Percentiles rank a stretch among this genome's conserved stretches.
Evolutionary conservation across 1,140 invertebrate genomes (phyloP).

Genomic region (Drosophila ficusphila): DNA sequence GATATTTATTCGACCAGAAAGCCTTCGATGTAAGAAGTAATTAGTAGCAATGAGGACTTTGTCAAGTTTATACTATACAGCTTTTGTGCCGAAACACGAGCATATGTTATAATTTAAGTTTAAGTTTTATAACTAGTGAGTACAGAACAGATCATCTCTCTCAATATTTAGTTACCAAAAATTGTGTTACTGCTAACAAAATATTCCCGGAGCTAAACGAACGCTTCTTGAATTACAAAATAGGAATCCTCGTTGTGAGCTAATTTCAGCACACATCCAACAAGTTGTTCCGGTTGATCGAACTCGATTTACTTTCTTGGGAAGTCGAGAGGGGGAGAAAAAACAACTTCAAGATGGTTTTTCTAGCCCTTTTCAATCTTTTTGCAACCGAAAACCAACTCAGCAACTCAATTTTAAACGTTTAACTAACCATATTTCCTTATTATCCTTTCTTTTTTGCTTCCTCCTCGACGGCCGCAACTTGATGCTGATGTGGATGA

Average conservation of each 20-base stretch:
- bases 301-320: conserved; percentile 33
- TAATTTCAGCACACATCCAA: conserved; percentile 29
- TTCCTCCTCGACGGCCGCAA: conserved; percentile 25
- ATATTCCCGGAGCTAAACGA: neutral
- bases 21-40: neutral
- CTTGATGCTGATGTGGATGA: conserved; percentile 29
- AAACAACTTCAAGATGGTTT: conserved; percentile 20
- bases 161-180: neutral
- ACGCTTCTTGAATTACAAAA: conserved; percentile 17
- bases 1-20: neutral
- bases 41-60: neutral
- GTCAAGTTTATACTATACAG: no score
- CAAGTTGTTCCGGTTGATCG: conserved; percentile 33
- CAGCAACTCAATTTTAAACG: conserved; percentile 73
- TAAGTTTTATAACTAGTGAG: no score
- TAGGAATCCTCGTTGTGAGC: neutral
- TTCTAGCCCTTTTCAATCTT: neutral
- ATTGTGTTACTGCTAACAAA: neutral
- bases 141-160: no score
- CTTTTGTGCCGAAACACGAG: no score
- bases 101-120: no score
- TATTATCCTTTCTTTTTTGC: conserved; percentile 61
- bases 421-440: conserved; percentile 83
- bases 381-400: conserved; percentile 35
- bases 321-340: conserved; percentile 9